phyloP scores from a whole-genome alignment of 2,113 vertebrate species.

The Eolophus roseicapilla region DNA sequence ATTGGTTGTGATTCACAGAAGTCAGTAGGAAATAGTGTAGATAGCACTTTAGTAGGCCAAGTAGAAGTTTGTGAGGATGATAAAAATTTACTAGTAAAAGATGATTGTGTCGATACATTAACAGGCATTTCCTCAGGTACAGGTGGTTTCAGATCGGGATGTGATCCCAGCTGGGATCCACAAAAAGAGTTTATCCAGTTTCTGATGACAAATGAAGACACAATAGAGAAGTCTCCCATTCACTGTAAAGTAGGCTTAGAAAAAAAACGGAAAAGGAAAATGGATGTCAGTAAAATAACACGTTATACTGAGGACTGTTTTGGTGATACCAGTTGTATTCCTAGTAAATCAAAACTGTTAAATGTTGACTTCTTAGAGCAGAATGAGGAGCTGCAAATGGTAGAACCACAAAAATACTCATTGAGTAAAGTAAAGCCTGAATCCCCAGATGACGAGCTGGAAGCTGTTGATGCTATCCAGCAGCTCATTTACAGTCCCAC shows the following conservation, averaged over 20 bases:
- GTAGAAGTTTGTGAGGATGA: conserved; percentile 79
- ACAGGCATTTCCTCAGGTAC: conserved; percentile 85
- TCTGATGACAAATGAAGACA: conserved; percentile 84
- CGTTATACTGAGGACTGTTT: conserved; percentile 85
- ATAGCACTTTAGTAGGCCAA: conserved; percentile 86
- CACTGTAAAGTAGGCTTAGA: conserved; percentile 79
- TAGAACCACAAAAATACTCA: conserved; percentile 74
- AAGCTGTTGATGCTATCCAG: conserved; percentile 80
- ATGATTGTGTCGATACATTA: conserved; percentile 74
- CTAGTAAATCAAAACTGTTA: conserved; percentile 75
- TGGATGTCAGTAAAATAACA: conserved; percentile 81
- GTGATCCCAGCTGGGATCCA: conserved; percentile 83
- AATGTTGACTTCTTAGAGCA: conserved; percentile 77
- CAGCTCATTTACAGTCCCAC: conserved; percentile 80
- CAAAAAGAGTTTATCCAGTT: conserved; percentile 87
- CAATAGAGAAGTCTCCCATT: conserved; percentile 75
- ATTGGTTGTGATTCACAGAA: conserved; percentile 81
- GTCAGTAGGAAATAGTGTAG: conserved; percentile 79
- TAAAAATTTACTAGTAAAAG: conserved; percentile 75
- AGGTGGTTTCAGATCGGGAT: conserved; percentile 77
- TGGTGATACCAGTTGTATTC: conserved; percentile 78
- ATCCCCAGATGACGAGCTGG: conserved; percentile 78
- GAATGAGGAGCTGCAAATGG: conserved; percentile 77
- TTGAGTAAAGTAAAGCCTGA: conserved; percentile 80
- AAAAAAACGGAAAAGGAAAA: conserved; percentile 84